Evolutionary conservation across 92 coral and sea anemone species (phyloP).

Genomic region (Galaxea fascicularis): DNA sequence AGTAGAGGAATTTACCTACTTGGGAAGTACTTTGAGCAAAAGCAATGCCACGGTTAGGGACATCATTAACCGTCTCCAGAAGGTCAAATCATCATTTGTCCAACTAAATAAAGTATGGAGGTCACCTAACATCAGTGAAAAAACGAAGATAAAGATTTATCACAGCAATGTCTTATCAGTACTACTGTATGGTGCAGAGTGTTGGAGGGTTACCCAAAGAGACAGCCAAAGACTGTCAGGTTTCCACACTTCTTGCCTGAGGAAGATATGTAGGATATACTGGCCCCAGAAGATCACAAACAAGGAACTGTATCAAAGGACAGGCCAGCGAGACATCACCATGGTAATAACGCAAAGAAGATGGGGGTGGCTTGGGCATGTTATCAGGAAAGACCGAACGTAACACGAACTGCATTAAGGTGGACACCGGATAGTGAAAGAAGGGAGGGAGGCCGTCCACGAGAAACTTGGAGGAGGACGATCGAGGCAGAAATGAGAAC

Average conservation of each 20-base stretch:
- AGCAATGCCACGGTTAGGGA: slow-evolving; percentile 5
- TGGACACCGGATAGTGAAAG: background rate
- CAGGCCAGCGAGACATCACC: background rate
- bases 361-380: background rate
- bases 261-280: background rate
- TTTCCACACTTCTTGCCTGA: background rate
- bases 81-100: slow-evolving; percentile 5
- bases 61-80: slow-evolving; percentile 1
- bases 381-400: background rate
- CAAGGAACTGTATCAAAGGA: background rate
- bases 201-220: slow-evolving; percentile 2
- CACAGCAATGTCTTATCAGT: background rate
- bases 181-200: background rate
- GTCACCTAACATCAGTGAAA: slow-evolving; percentile 7
- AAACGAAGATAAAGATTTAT: background rate
- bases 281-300: background rate
- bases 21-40: slow-evolving; percentile 7
- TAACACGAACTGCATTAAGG: background rate
- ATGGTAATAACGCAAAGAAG: background rate
- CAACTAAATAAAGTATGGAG: slow-evolving; percentile 3
- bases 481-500: no score
- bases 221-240: background rate
- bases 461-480: slow-evolving; percentile 3
- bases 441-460: background rate
- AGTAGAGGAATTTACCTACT: no score